Evolutionary conservation across 1,140 invertebrate genomes (phyloP).

Genomic region (Drosophila lini): DNA sequence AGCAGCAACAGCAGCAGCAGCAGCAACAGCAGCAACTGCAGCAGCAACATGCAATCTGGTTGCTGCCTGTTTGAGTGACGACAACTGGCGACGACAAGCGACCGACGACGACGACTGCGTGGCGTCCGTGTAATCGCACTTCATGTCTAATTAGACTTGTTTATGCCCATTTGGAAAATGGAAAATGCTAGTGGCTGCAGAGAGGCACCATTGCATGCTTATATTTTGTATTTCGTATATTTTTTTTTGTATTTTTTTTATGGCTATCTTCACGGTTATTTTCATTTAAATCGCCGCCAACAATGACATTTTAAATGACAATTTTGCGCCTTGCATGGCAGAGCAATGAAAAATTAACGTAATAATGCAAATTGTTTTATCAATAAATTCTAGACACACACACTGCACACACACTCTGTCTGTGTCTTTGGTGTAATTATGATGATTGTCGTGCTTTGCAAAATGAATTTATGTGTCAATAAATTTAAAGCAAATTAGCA

Average conservation of each 20-base stretch:
- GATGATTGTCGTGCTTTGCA: constrained; percentile 50
- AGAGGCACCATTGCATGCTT: constrained; percentile 35
- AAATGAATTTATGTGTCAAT: constrained; percentile 82
- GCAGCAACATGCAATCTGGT: constrained; percentile 38
- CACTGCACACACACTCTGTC: constrained; percentile 3
- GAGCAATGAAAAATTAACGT: constrained; percentile 68
- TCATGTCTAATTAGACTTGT: constrained; percentile 83
- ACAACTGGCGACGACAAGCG: constrained; percentile 57
- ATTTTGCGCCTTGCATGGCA: constrained; percentile 69
- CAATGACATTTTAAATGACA: constrained; percentile 80
- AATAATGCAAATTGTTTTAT: constrained; percentile 82
- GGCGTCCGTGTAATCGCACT: constrained; percentile 81
- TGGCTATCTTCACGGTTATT: constrained; percentile 81
- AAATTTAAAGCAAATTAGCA: constrained; percentile 81
- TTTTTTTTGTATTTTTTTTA: constrained; percentile 31
- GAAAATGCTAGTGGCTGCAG: constrained; percentile 22
- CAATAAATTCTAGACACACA: constrained; percentile 76
- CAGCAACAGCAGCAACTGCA: constrained; percentile 8
- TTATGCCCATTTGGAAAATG: constrained; percentile 79
- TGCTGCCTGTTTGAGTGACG: constrained; percentile 63
- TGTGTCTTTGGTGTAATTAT: constrained; percentile 55
- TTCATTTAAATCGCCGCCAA: constrained; percentile 76
- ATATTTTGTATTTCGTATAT: background rate
- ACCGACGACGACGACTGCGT: constrained; percentile 49
- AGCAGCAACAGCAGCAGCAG: constrained; percentile 11